phyloP scores from a whole-genome alignment of 1,140 invertebrate genomes.

The Ceratina calcarata region DNA sequence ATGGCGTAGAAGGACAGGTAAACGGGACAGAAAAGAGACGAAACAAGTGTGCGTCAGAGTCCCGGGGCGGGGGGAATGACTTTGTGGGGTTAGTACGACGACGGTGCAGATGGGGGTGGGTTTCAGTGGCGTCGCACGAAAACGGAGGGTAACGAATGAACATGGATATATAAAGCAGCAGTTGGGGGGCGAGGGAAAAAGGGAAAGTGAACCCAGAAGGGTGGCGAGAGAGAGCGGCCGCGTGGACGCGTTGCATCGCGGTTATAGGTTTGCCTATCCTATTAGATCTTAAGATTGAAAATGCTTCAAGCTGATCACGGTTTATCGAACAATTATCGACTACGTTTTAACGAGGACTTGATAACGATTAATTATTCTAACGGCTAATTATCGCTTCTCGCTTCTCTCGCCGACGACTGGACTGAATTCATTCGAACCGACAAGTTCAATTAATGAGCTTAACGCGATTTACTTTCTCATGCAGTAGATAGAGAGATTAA shows the following conservation, averaged over 20 bases:
- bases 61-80: slow-evolving; percentile 31
- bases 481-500: no score
- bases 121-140: slow-evolving; percentile 45
- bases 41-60: slow-evolving; percentile 17
- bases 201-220: slow-evolving; percentile 36
- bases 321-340: not conserved
- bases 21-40: slow-evolving; percentile 25
- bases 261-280: slow-evolving; percentile 36
- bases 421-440: no score
- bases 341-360: not conserved
- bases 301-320: not conserved
- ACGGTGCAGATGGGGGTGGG: slow-evolving; percentile 1
- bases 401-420: not conserved
- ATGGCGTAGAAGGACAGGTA: slow-evolving; percentile 40
- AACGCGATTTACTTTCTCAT: no score
- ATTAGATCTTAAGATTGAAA: slow-evolving; percentile 21
- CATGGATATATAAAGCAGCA: slow-evolving; percentile 29
- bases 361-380: not conserved
- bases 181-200: slow-evolving; percentile 6
- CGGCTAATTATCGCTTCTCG: not conserved
- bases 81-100: slow-evolving; percentile 47
- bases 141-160: slow-evolving; percentile 48
- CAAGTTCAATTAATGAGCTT: no score
- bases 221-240: slow-evolving; percentile 1
- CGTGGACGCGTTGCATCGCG: slow-evolving; percentile 36